phyloP scores from a whole-genome alignment of 2,888 invertebrate species.

The Trissolcus japonicus region DNA sequence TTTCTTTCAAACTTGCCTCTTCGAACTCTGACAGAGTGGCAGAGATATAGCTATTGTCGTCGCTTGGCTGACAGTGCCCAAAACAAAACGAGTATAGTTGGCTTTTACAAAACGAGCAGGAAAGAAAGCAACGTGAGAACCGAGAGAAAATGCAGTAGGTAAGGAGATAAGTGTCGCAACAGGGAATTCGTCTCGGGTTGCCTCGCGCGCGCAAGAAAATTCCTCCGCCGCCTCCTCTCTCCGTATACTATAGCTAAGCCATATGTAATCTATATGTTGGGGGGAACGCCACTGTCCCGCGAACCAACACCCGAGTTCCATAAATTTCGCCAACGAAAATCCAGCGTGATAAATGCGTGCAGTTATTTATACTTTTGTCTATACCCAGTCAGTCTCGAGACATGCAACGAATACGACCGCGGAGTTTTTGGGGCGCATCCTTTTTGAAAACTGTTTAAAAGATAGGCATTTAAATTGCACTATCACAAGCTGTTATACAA shows the following conservation, averaged over 20 bases:
- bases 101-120: conserved; percentile 25
- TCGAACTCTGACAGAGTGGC: conserved; percentile 32
- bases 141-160: conserved; percentile 65
- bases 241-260: conserved; percentile 24
- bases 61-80: conserved; percentile 26
- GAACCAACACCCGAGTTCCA: conserved; percentile 25
- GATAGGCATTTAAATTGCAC: too few species aligned
- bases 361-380: conserved; percentile 10
- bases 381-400: not conserved
- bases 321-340: conserved; percentile 40
- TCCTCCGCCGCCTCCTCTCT: conserved; percentile 1
- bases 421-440: too few species aligned
- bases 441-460: too few species aligned
- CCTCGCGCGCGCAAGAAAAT: conserved; percentile 29
- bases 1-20: conserved; percentile 41
- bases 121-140: conserved; percentile 51
- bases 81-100: conserved; percentile 39
- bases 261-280: conserved; percentile 48
- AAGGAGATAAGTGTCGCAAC: conserved; percentile 71
- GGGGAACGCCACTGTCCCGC: conserved; percentile 30
- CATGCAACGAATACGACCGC: too few species aligned
- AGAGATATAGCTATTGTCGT: conserved; percentile 36
- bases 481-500: too few species aligned
- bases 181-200: conserved; percentile 65
- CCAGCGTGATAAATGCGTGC: conserved; percentile 27